Conservation (phyloP, 1,140 invertebrate species). For the Apocrypta bakeri region DNA sequence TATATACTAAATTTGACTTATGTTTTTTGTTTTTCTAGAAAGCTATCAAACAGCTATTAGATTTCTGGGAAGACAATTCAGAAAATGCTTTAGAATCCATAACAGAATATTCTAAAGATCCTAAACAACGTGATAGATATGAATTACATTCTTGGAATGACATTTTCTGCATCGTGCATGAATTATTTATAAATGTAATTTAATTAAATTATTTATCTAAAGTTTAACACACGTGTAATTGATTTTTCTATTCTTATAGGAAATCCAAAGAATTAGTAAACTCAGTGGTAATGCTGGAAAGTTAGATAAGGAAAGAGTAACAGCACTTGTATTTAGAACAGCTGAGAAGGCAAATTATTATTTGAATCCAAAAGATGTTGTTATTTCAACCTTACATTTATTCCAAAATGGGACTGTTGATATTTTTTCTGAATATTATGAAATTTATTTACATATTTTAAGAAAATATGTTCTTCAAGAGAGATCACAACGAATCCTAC, state of each 20-base stretch:
- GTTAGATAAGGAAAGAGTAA: conserved; percentile 50
- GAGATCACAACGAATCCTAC: conserved; percentile 54
- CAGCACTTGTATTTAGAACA: conserved; percentile 55
- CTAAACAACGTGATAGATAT: neutral
- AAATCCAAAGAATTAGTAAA: conserved; percentile 53
- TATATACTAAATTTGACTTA: neutral
- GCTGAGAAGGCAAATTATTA: conserved; percentile 41
- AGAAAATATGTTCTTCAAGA: conserved; percentile 57
- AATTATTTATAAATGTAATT: conserved; percentile 58
- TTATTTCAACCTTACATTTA: conserved; percentile 57
- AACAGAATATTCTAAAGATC: conserved; percentile 50
- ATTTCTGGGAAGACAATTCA: conserved; percentile 56
- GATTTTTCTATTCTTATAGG: conserved; percentile 48
- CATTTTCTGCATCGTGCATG: conserved; percentile 55
- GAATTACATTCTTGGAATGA: conserved; percentile 54
- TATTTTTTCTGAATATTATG: conserved; percentile 56
- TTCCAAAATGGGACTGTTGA: conserved; percentile 36
- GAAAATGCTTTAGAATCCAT: conserved; percentile 54
- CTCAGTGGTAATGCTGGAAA: conserved; percentile 47
- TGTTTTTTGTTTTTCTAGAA: conserved; percentile 40
- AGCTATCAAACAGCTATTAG: conserved; percentile 55
- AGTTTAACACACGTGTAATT: neutral
- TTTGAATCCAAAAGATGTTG: conserved; percentile 55
- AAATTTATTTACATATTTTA: conserved; percentile 60
- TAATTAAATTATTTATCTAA: neutral